Percentiles rank a stretch among this genome's conserved stretches.
phyloP scores from a whole-genome alignment of 2,797 vertebrate species.

The Martes flavigula region DNA sequence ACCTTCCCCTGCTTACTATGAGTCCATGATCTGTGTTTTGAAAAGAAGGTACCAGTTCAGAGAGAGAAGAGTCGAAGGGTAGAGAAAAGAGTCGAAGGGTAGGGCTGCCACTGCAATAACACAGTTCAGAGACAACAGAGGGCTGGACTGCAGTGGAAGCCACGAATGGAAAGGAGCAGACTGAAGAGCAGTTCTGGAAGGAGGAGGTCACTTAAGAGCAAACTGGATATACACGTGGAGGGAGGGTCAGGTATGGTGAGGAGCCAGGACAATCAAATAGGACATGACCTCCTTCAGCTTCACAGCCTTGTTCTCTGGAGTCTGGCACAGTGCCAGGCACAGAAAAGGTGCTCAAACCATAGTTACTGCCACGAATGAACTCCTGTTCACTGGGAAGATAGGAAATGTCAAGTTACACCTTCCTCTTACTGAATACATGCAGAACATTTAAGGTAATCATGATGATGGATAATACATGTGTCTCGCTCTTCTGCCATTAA shows the following conservation, averaged over 20 bases:
- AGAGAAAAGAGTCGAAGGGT: no score
- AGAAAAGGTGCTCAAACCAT: neutral
- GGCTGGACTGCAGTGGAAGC: neutral
- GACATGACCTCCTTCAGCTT: neutral
- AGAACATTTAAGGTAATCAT: neutral
- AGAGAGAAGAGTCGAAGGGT: neutral
- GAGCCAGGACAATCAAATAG: neutral
- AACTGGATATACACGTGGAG: neutral
- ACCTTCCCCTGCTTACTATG: neutral
- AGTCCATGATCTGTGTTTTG: neutral
- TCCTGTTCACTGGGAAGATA: neutral
- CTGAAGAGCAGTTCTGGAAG: neutral
- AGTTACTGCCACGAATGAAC: neutral
- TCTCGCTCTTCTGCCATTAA: neutral
- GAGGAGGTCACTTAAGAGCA: neutral
- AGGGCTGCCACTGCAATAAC: neutral
- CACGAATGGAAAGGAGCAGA: neutral
- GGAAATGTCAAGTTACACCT: neutral
- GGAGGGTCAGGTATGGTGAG: neutral
- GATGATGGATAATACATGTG: neutral
- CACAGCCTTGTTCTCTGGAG: neutral
- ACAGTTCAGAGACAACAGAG: neutral
- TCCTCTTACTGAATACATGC: neutral
- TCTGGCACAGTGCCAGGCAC: neutral
- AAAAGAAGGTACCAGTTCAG: neutral